Evolutionary conservation across 30 jellyfish, hydroid and myxozoan species (phyloP), one percentile per base, ranked within the genome.

Genomic region (Catostylus mosaicus): DNA sequence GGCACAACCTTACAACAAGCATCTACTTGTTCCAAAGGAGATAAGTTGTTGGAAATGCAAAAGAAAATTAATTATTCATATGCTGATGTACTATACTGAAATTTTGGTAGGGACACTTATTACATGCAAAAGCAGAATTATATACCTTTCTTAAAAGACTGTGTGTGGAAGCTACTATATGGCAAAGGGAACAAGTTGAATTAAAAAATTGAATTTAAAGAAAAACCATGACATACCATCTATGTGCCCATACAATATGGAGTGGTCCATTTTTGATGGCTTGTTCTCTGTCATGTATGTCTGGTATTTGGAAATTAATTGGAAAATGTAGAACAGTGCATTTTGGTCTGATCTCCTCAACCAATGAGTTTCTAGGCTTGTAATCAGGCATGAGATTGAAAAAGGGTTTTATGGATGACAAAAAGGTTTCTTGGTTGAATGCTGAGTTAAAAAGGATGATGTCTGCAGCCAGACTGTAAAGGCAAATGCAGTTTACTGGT

Each of bases 181-280:
- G n/a, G n/a, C n/a, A n/a, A n/a, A n/a, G n/a, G n/a, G n/a, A n/a
- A n/a, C n/a, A n/a, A n/a, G n/a, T n/a, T n/a, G n/a, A n/a, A n/a
- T n/a, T 43, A 27, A 20, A 67, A 2, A 67, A 0, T 2, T 32
- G 30, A 11, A 11, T 30, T 0, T 20, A 67, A 73, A 19, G 18
- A 27, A n/a, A n/a, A n/a, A n/a, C n/a, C n/a, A n/a, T 14, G 4
- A 59, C 93, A 23, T 57, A 93, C 99, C 99, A 93, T 82, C 99
- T 67, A 73, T 93, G 99, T 31, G 99, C 93, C 99, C 99, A 93
- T 0, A 88, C 97, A 67, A 93, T 82, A 77, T 93, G 99, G 67
- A 93, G 72, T 35, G 96, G 93, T 27, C 89, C 85, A 36, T 35
- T 52, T 30, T 46, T 46, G 22, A 38, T 27, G 14, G 16, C 51